Evolutionary conservation across 2,113 vertebrate species (phyloP).

Genomic region (Oncorhynchus keta): DNA sequence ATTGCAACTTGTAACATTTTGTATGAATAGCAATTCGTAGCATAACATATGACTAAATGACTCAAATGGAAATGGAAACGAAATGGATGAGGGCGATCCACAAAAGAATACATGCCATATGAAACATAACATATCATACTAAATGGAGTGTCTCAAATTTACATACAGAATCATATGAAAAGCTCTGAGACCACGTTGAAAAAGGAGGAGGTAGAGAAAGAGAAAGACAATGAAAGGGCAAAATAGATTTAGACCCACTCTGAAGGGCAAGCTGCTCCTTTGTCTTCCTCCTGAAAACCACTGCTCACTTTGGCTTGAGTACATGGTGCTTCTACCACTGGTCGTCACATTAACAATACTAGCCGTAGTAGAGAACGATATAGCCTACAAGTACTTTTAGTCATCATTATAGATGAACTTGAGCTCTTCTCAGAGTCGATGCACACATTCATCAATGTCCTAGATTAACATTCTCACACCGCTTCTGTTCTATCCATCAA

Average conservation of each 20-base stretch:
- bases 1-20: no score
- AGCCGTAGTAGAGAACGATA: background rate
- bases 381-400: no score
- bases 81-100: no score
- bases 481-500: background rate
- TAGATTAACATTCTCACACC: background rate
- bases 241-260: background rate
- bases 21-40: no score
- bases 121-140: no score
- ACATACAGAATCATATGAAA: no score
- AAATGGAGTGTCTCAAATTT: no score
- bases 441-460: background rate
- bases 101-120: no score
- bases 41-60: no score
- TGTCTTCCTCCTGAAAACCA: background rate
- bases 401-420: background rate
- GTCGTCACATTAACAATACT: background rate
- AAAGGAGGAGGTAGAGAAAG: background rate
- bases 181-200: no score
- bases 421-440: background rate
- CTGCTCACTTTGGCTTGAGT: background rate
- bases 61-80: no score
- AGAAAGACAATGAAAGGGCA: background rate
- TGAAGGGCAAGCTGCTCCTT: background rate
- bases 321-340: background rate